phyloP scores from a whole-genome alignment of 2,888 invertebrate species.

The Girardia tigrina region DNA sequence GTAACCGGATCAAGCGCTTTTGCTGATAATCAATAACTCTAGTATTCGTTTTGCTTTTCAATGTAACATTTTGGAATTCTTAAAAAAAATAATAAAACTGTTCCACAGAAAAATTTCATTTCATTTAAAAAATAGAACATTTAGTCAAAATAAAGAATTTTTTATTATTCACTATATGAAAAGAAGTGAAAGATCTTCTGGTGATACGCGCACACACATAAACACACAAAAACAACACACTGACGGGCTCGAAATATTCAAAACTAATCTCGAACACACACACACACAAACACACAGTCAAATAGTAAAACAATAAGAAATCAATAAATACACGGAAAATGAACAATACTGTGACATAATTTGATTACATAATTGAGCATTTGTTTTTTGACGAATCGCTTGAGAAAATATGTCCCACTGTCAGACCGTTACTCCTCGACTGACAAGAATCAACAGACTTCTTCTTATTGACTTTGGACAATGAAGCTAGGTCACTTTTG shows the following conservation, averaged over 20 bases:
- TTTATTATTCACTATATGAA: constrained; percentile 15
- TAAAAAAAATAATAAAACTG: too few species aligned
- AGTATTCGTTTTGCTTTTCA: too few species aligned
- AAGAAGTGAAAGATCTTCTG: constrained; percentile 1
- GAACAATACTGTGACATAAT: background rate
- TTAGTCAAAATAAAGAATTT: too few species aligned
- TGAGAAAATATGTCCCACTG: background rate
- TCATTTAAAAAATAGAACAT: too few species aligned
- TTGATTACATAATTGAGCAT: background rate
- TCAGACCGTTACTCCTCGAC: background rate
- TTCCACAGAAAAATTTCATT: too few species aligned
- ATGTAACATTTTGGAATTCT: too few species aligned
- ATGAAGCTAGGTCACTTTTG: background rate
- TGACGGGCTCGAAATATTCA: too few species aligned
- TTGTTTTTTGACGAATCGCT: background rate
- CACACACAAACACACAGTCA: background rate
- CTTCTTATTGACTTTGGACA: background rate
- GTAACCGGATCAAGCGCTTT: too few species aligned
- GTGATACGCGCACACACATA: background rate
- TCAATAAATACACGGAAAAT: constrained; percentile 15
- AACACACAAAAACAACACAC: too few species aligned
- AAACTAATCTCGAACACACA: background rate
- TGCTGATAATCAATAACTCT: too few species aligned
- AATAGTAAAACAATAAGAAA: constrained; percentile 8
- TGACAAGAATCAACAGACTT: background rate